Base-by-base conservation (phyloP, 2,113 vertebrate species). In the Climacteris rufus region DNA sequence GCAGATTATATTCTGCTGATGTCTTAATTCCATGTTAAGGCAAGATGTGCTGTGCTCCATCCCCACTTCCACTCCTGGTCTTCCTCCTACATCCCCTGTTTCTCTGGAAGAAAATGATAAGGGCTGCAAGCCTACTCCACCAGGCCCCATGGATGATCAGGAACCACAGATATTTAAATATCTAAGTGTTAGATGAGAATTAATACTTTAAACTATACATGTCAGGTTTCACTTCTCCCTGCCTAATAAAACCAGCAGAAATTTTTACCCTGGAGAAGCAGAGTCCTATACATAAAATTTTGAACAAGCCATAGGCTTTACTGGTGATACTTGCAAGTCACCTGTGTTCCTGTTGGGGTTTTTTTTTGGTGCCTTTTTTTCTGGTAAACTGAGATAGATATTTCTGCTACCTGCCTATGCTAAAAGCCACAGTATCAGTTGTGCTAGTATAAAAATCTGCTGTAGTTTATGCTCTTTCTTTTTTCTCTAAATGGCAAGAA, bases 331-430 rank as follows among this genome's bases (percentile, higher is more conserved):
- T 10, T 82, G 9, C 40, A 68, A 64, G 10, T 84, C 10, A 44
- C 9, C 23, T 47, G 11, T 22, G 47, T 40, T 54, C 33, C 77
- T 53, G 7, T 40, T 57, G 9, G 7, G 0, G 0, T 2, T n/a
- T 50, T n/a, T 50, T 64, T 78, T 83, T 49, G 11, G 21, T 11
- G 17, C 15, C 7, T 23, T 54, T 68, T 25, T 0, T 74, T 31
- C n/a, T 54, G 8, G 13, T 70, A 53, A 74, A 59, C 45, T 16
- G 44, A 53, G 42, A 7, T 45, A 25, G 3, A 22, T 23, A 6
- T 75, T 94, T 35, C 52, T 59, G 25, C 42, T 50, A 31, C 24
- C 25, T 81, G 18, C 44, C 30, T 71, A 1, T 70, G 72, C 33
- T 59, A 63, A 81, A 70, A 94, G 23, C 25, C 31, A 35, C 37